Conservation (phyloP, 2,113 vertebrate genomes). For the Salvator merianae region DNA sequence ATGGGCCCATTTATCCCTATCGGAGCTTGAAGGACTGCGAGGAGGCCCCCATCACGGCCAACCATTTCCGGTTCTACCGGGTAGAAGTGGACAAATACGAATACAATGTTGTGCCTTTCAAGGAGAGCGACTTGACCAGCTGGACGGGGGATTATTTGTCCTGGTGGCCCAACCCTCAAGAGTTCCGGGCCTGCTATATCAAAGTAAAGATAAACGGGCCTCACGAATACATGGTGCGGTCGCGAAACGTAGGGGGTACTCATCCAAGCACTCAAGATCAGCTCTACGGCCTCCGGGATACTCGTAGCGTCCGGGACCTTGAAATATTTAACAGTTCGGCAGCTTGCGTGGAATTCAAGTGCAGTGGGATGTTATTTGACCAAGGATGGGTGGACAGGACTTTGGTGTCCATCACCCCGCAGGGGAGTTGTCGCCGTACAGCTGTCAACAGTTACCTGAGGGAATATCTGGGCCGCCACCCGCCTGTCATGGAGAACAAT, state of each 20-base stretch:
- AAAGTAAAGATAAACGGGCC: conserved; percentile 90
- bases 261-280: conserved; percentile 83
- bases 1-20: conserved; percentile 92
- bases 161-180: conserved; percentile 99
- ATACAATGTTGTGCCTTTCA: conserved; percentile 95
- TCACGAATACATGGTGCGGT: conserved; percentile 91
- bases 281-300: conserved; percentile 93
- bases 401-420: conserved; percentile 85
- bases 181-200: conserved; percentile 95
- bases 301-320: conserved; percentile 87
- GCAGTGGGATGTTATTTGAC: conserved; percentile 95
- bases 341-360: conserved; percentile 96
- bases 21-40: conserved; percentile 86
- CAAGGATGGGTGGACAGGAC: conserved; percentile 86
- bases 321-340: conserved; percentile 76
- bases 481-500: conserved; percentile 77
- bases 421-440: conserved; percentile 86
- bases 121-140: conserved; percentile 87
- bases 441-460: conserved; percentile 82
- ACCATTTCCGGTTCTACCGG: conserved; percentile 93
- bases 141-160: conserved; percentile 93
- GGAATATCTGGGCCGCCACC: conserved; percentile 90
- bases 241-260: conserved; percentile 85
- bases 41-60: conserved; percentile 81
- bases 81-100: conserved; percentile 95